Evolutionary conservation across 1,140 invertebrate species (phyloP), one percentile per base, ranked within the genome.

Genomic region (Anastrepha ludens): DNA sequence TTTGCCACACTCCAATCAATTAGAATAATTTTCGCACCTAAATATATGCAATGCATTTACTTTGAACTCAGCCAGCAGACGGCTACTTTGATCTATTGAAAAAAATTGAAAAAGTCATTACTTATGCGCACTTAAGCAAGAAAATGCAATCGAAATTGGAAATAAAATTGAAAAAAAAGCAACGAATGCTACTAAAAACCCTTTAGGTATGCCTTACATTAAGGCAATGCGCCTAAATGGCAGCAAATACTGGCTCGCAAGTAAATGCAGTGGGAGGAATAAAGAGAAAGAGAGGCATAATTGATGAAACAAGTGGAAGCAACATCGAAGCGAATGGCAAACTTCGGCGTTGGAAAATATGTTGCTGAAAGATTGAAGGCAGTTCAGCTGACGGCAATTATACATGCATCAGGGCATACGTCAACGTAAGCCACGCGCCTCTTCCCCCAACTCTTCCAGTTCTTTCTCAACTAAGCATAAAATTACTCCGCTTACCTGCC

Each of bases 111-210:
- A 58, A 81, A 55, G 47, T 81, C 47, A 81, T 81, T 58, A 15
- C 47, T 50, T 81, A 81, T 81, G 74, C 74, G 41, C 74, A 81
- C 74, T 81, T 81, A 81, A 20, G 47, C 74, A 15, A 81, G 2
- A 47, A 50, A 81, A 58, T 81, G 74, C 74, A 81, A 81, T 81
- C 74, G 74, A 55, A 81, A 81, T 81, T 81, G 74, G n/a, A 58
- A 81, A 81, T 81, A 20, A 50, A 55, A 58, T 58, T 20, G 17
- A 55, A 81, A 55, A 55, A 81, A 58, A 17, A 4, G 13, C 67
- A 74, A 64, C 29, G 13, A 65, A 39, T 3, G 11, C 3, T 11
- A 13, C 7, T 47, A 6, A 4, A 44, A 74, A 74, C 13, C 41
- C 70, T 74, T 74, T 47, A 74, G n/a, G 39, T 47, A 74, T 74